A percentile compares a stretch with the other conserved stretches of the same genome.
These are phyloP conservation scores for Antheraea pernyi DNA, from an alignment of 1,140 invertebrate genomes.

Conservation along the genomic window DNA sequence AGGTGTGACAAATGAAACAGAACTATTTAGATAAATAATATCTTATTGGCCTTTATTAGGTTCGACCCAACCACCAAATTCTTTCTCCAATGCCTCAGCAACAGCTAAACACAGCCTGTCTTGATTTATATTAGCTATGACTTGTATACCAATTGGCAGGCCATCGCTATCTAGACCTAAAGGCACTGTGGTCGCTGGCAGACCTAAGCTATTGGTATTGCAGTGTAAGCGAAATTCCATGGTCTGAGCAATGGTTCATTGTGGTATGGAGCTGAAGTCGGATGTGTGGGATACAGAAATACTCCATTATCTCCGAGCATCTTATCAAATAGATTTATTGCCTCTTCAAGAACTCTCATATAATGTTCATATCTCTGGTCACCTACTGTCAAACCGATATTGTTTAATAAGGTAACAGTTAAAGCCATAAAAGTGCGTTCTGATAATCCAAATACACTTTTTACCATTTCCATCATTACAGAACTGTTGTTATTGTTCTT, in stretches of 20 bases:
- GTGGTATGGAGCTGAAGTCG: conserved; percentile 93
- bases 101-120: conserved; percentile 92
- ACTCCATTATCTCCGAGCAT: conserved; percentile 92
- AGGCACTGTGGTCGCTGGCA: conserved; percentile 93
- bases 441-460: conserved; percentile 86
- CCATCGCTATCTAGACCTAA: conserved; percentile 92
- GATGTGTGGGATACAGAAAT: conserved; percentile 94
- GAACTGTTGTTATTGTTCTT: conserved; percentile 82
- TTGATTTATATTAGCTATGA: conserved; percentile 84
- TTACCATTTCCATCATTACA: conserved; percentile 84
- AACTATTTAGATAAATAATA: too few species aligned
- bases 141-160: conserved; percentile 93
- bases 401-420: conserved; percentile 85
- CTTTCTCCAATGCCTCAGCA: conserved; percentile 91
- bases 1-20: too few species aligned
- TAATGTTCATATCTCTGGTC: conserved; percentile 79
- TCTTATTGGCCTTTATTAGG: conserved; percentile 66
- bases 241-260: conserved; percentile 91
- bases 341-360: conserved; percentile 73
- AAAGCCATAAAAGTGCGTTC: conserved; percentile 93
- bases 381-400: conserved; percentile 80
- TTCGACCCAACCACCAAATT: conserved; percentile 94
- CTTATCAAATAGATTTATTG: conserved; percentile 80
- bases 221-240: conserved; percentile 95
- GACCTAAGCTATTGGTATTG: conserved; percentile 94